Percentiles rank a stretch among this genome's conserved stretches.
These are phyloP conservation scores for Salminus brasiliensis DNA, from an alignment of 2,113 vertebrate genomes.

Conservation along the genomic window DNA sequence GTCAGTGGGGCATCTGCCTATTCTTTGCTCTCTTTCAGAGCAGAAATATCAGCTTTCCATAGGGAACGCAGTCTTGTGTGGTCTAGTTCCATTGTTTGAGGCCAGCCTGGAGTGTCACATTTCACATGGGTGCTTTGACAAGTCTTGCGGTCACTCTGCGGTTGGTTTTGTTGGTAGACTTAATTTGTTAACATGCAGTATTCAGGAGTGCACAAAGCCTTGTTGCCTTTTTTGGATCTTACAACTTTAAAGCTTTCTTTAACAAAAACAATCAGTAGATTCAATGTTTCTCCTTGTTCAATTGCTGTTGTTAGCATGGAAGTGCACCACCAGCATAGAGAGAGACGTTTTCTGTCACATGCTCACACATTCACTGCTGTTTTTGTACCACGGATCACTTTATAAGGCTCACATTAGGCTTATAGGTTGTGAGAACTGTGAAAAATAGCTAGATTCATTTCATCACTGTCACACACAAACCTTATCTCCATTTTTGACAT, in stretches of 20 bases:
- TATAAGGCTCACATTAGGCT: no score
- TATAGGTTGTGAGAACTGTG: no score
- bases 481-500: no score
- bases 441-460: no score
- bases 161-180: slow-evolving; percentile 59
- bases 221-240: neutral
- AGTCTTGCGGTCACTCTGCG: slow-evolving; percentile 66
- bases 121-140: slow-evolving; percentile 62
- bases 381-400: no score
- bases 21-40: slow-evolving; percentile 41
- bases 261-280: neutral
- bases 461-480: no score
- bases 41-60: slow-evolving; percentile 58
- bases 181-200: slow-evolving; percentile 56
- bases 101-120: slow-evolving; percentile 60
- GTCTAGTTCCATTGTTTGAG: slow-evolving; percentile 59
- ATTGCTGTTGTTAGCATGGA: neutral
- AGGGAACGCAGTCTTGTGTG: slow-evolving; percentile 54
- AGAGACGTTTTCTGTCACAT: no score
- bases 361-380: no score
- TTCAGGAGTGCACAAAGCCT: slow-evolving; percentile 32
- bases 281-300: neutral
- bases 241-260: neutral
- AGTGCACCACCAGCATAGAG: no score
- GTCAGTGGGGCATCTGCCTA: slow-evolving; percentile 24